Conservation (phyloP, 1,140 invertebrate species). For the Cydia pomonella region DNA sequence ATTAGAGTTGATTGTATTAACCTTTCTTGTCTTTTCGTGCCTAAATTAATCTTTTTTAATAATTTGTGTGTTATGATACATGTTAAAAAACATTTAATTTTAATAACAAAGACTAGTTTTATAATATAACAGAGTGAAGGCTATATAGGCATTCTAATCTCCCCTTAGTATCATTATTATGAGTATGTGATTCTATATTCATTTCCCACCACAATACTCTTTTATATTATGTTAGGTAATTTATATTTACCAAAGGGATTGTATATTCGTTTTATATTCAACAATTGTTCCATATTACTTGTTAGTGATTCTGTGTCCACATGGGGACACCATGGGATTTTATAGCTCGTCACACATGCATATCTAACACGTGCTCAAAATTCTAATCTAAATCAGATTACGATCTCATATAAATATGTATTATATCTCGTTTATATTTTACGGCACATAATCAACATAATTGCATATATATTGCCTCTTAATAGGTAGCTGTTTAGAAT, state of each 20-base stretch:
- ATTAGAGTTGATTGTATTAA: no score
- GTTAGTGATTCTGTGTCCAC: constrained; percentile 8
- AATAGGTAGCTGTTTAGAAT: constrained; percentile 1
- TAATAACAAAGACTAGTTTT: not conserved
- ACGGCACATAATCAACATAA: not conserved
- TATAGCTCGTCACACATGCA: not conserved
- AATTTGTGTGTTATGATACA: not conserved
- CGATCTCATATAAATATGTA: constrained; percentile 1
- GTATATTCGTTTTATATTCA: not conserved
- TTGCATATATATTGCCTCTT: constrained; percentile 2
- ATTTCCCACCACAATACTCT: not conserved
- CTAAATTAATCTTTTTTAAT: not conserved
- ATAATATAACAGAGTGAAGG: not conserved
- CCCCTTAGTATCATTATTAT: not conserved
- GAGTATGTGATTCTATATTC: constrained; percentile 1
- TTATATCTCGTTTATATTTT: constrained; percentile 6
- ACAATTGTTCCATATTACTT: constrained; percentile 9
- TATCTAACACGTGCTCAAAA: constrained; percentile 23
- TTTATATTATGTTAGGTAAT: not conserved
- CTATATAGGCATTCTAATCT: not conserved
- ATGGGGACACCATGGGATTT: constrained; percentile 6
- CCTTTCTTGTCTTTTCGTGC: no score
- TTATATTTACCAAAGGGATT: constrained; percentile 12
- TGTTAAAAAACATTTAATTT: not conserved
- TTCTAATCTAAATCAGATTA: constrained; percentile 29